Evolutionary conservation across 1,140 invertebrate species (phyloP).

Genomic region (Brachystomella parvula): DNA sequence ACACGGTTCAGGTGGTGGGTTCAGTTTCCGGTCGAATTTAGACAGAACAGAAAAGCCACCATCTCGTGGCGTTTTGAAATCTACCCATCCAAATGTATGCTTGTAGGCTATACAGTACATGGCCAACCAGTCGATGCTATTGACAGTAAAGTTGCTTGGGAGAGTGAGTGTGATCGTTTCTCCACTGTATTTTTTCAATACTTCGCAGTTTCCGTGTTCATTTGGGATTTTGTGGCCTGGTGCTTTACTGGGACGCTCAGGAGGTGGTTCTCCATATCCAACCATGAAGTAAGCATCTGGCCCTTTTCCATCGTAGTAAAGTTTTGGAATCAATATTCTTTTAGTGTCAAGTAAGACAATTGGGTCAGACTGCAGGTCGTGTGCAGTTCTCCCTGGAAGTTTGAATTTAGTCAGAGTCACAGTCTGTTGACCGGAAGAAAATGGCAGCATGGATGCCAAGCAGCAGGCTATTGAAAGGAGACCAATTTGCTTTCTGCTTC

Average conservation of each 20-base stretch:
- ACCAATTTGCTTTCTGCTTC: too few species aligned
- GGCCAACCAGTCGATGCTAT: not conserved
- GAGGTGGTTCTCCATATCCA: not conserved
- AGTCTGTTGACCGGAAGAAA: too few species aligned
- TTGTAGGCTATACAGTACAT: not conserved
- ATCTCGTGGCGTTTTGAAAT: not conserved
- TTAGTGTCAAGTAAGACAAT: not conserved
- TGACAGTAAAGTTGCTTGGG: not conserved
- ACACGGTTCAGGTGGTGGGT: too few species aligned
- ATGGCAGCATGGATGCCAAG: too few species aligned
- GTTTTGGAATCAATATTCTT: not conserved
- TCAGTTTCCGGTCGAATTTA: too few species aligned
- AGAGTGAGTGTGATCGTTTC: not conserved
- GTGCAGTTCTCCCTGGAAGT: too few species aligned
- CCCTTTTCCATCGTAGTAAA: not conserved
- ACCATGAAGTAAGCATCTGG: not conserved
- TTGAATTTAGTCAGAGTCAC: too few species aligned
- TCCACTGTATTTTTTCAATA: not conserved
- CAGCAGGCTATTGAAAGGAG: too few species aligned
- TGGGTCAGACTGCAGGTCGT: not conserved
- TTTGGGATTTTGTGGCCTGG: not conserved
- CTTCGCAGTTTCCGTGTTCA: not conserved
- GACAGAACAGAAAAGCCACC: not conserved
- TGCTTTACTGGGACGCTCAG: not conserved
- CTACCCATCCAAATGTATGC: not conserved